Evolutionary conservation across 2,797 vertebrate species (phyloP).

Genomic region (Centroberyx gerrardi): DNA sequence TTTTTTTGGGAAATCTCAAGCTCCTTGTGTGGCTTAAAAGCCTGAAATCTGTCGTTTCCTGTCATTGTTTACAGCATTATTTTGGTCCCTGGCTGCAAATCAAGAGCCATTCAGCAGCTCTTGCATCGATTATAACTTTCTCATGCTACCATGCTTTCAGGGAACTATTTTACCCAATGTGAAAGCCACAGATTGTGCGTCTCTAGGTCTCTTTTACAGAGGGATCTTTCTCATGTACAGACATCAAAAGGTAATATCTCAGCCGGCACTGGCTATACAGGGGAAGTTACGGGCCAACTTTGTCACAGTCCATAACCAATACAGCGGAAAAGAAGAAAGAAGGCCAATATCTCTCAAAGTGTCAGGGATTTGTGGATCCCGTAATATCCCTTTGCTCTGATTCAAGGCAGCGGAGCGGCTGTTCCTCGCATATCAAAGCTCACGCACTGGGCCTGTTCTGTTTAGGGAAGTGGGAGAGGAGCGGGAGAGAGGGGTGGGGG

Average conservation of each 20-base stretch:
- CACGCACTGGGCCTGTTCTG: slow-evolving; percentile 66
- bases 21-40: slow-evolving; percentile 63
- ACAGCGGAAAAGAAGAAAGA: slow-evolving; percentile 49
- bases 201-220: slow-evolving; percentile 48
- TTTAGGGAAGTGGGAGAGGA: slow-evolving; percentile 66
- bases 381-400: slow-evolving; percentile 67
- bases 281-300: slow-evolving; percentile 21
- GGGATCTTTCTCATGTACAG: slow-evolving; percentile 16
- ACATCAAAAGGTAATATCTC: slow-evolving; percentile 41
- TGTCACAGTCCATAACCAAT: slow-evolving; percentile 54
- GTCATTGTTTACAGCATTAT: slow-evolving; percentile 71
- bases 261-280: slow-evolving; percentile 41
- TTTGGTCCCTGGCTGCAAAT: slow-evolving; percentile 67
- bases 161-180: slow-evolving; percentile 54
- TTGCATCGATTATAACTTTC: slow-evolving; percentile 55
- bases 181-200: slow-evolving; percentile 60
- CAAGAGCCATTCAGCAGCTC: slow-evolving; percentile 65
- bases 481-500: slow-evolving; percentile 14
- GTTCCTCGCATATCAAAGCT: slow-evolving; percentile 79
- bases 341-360: slow-evolving; percentile 61
- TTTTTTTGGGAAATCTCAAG: slow-evolving; percentile 50
- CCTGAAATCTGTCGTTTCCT: slow-evolving; percentile 63
- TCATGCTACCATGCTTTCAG: slow-evolving; percentile 47
- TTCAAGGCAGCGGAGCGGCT: slow-evolving; percentile 56
- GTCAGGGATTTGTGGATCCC: slow-evolving; percentile 61